phyloP scores from a whole-genome alignment of 2,113 vertebrate species.

The Paraplagusia blochii region DNA sequence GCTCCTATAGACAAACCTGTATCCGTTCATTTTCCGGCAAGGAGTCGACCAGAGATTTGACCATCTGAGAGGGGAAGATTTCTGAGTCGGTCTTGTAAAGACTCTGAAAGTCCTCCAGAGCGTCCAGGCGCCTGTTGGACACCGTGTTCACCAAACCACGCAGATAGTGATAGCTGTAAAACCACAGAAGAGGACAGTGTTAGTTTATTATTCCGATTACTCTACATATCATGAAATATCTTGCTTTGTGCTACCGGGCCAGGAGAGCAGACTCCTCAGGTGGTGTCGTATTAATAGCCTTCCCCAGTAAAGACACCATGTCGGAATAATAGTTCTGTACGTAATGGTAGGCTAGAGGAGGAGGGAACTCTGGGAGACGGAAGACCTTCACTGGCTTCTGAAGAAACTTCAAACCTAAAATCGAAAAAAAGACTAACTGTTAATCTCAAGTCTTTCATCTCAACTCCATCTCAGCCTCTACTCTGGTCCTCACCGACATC shows the following conservation, averaged over 20 bases:
- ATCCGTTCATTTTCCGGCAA: slow-evolving; percentile 73
- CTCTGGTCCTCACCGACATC: slow-evolving; percentile 41
- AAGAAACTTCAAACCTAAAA: slow-evolving; percentile 69
- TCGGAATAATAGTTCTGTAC: slow-evolving; percentile 88
- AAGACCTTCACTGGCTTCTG: slow-evolving; percentile 75
- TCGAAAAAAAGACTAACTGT: background rate
- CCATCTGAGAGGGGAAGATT: slow-evolving; percentile 89
- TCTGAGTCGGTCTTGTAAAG: slow-evolving; percentile 90
- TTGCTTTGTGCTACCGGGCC: slow-evolving; percentile 76
- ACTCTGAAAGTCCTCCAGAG: slow-evolving; percentile 91
- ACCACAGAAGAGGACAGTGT: slow-evolving; percentile 41
- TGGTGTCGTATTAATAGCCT: slow-evolving; percentile 74
- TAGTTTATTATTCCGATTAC: background rate
- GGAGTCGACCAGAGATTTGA: slow-evolving; percentile 78
- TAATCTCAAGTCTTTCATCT: background rate
- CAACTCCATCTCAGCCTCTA: background rate
- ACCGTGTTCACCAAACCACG: slow-evolving; percentile 85
- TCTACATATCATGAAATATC: background rate
- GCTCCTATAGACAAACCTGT: slow-evolving; percentile 48
- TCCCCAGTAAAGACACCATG: slow-evolving; percentile 79
- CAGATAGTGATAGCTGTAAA: slow-evolving; percentile 88
- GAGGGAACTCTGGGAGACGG: slow-evolving; percentile 89
- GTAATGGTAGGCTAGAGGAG: slow-evolving; percentile 82
- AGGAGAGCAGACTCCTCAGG: slow-evolving; percentile 82
- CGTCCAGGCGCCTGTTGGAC: slow-evolving; percentile 82